These are phyloP conservation scores for Drosophila tanythrix DNA, from an alignment of 2,888 invertebrate genomes.

Conservation along the genomic window DNA sequence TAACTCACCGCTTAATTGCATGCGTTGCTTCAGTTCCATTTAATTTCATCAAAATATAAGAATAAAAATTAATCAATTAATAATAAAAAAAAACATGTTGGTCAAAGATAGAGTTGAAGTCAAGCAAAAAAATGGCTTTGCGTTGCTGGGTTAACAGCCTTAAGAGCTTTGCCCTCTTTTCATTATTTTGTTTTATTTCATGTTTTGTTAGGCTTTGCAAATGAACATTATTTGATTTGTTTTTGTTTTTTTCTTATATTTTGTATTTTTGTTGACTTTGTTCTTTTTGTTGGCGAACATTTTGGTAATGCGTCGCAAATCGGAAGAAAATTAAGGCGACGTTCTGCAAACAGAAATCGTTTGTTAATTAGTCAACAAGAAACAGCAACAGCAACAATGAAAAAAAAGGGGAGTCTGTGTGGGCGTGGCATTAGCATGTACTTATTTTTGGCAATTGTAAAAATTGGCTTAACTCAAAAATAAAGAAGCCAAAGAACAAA, in stretches of 20 bases:
- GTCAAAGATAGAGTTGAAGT: background rate
- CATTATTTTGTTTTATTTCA: constrained; percentile 10
- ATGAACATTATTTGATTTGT: constrained; percentile 60
- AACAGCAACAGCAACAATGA: constrained; percentile 8
- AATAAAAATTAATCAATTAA: background rate
- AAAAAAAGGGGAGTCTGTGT: constrained; percentile 16
- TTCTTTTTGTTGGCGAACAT: constrained; percentile 60
- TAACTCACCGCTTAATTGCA: background rate
- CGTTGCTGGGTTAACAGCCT: constrained; percentile 48
- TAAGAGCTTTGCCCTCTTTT: constrained; percentile 66
- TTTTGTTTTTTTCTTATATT: constrained; percentile 1
- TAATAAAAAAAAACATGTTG: background rate
- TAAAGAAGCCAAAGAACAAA: constrained; percentile 48
- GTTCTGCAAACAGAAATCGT: constrained; percentile 65
- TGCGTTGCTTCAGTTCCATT: no score
- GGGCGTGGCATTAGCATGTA: constrained; percentile 61
- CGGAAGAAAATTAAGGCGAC: constrained; percentile 67
- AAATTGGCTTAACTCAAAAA: constrained; percentile 46
- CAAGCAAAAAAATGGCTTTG: background rate
- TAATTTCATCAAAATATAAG: background rate
- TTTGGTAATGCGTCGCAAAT: constrained; percentile 73
- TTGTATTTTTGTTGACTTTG: constrained; percentile 6
- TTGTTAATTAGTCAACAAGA: constrained; percentile 68
- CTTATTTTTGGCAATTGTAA: constrained; percentile 63
- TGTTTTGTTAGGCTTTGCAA: constrained; percentile 43